Evolutionary conservation across 2,888 invertebrate species (phyloP), one percentile per base, ranked within the genome.

Genomic region (Nymphalis urticae): DNA sequence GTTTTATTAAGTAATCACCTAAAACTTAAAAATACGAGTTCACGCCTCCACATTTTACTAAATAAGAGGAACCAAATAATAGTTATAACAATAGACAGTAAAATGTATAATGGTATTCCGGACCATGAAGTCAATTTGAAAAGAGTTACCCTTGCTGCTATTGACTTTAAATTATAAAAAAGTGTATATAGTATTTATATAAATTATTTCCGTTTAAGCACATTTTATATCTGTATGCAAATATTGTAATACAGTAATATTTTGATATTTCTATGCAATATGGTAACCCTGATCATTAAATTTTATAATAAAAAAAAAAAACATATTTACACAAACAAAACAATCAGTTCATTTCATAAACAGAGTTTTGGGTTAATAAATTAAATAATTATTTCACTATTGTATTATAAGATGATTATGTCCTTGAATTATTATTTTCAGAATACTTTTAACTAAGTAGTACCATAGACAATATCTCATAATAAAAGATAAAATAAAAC

Each of bases 331-430:
- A 74, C 72, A 78, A 76, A 73, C 75, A 79, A 79, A 82, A 81
- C 78, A 81, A 82, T 80, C 80, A 82, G 82, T 84, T 82, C 76
- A 82, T 84, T 79, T 77, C 60, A 80, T 81, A 83, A 80, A 77
- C 73, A 74, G 72, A 73, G 64, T 66, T 67, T 73, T 16, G 48
- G 56, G 48, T 48, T 58, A 42, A 32, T 24, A 60, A 63, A 63
- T 66, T 62, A 61, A 64, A 58, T 32, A 66, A 61, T 60, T 56
- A 64, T 62, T 58, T 62, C 47, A 48, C 62, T 62, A 56, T 66
- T 66, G 61, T 53, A 54, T 54, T 47, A 66, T 62, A 42, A 51
- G 24, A 60, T 32, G 60, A 66, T 50, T 42, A 36, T 66, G 66
- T 54, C 56, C 24, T 54, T 24, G 50, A 21, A n/a, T 21, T 48